phyloP scores from a whole-genome alignment of 1,140 invertebrate species.

The Pinna nobilis region DNA sequence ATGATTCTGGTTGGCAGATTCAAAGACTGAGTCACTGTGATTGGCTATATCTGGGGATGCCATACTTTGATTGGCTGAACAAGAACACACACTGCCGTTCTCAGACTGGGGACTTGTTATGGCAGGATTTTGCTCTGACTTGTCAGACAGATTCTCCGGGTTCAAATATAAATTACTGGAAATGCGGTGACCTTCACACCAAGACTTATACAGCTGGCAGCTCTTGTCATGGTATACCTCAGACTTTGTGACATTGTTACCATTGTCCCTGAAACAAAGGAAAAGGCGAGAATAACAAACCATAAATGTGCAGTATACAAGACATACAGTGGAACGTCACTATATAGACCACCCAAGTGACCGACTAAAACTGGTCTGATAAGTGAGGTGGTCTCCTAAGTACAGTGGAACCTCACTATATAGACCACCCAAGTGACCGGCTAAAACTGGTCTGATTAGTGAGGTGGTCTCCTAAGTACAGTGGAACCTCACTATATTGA shows the following conservation, averaged over 20 bases:
- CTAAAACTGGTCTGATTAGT: too few species aligned
- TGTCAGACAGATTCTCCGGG: background rate
- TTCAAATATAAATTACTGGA: too few species aligned
- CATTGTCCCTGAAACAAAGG: conserved; percentile 44
- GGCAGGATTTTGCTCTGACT: conserved; percentile 4
- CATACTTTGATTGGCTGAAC: conserved; percentile 29
- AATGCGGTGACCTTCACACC: conserved; percentile 36
- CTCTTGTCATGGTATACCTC: conserved; percentile 73
- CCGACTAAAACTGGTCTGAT: too few species aligned
- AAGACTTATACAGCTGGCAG: conserved; percentile 52
- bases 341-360: too few species aligned
- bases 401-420: too few species aligned
- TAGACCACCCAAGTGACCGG: too few species aligned
- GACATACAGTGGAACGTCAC: too few species aligned
- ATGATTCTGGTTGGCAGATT: conserved; percentile 7
- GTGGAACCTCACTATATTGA: too few species aligned
- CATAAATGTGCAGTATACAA: too few species aligned
- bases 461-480: too few species aligned
- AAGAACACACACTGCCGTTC: conserved; percentile 55
- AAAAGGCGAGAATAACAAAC: background rate
- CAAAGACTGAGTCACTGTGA: conserved; percentile 3
- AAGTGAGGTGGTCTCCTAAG: too few species aligned
- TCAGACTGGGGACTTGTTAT: conserved; percentile 31
- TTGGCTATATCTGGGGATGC: conserved; percentile 1
- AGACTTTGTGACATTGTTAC: conserved; percentile 60